A percentile compares a stretch with the other conserved stretches of the same genome.
Conservation (phyloP, 2,113 vertebrate genomes). For the Neotoma lepida region DNA sequence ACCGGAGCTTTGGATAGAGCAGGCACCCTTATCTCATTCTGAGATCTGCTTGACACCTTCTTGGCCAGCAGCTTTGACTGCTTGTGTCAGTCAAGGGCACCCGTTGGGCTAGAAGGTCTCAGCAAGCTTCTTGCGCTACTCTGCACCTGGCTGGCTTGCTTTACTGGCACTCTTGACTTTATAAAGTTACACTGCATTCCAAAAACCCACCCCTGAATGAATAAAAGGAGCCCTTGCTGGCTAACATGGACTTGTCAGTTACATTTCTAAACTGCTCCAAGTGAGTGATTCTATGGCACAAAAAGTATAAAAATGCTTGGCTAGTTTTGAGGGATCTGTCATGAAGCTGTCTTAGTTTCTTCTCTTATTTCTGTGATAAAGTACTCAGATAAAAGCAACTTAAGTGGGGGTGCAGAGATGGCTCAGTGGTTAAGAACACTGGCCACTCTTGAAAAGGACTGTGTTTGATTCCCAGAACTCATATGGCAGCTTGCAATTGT, state of each 20-base stretch:
- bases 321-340: conserved; percentile 10
- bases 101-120: conserved; percentile 66
- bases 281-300: background rate
- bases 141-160: conserved; percentile 63
- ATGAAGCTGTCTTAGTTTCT: background rate
- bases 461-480: background rate
- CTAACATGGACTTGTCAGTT: conserved; percentile 49
- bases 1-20: conserved; percentile 80
- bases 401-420: background rate
- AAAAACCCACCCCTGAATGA: conserved; percentile 79
- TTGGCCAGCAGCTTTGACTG: background rate
- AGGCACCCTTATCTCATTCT: conserved; percentile 79
- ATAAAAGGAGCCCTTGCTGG: conserved; percentile 79
- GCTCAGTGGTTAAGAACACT: background rate
- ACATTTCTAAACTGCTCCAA: conserved; percentile 34
- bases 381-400: background rate
- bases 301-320: background rate
- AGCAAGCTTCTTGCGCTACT: conserved; percentile 76
- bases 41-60: conserved; percentile 66
- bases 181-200: conserved; percentile 77
- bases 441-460: background rate
- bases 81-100: background rate
- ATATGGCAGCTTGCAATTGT: background rate
- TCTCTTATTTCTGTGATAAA: background rate
- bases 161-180: conserved; percentile 81